Evolutionary conservation across 2,888 invertebrate genomes (phyloP).

Genomic region (Micoletzkya japonica): DNA sequence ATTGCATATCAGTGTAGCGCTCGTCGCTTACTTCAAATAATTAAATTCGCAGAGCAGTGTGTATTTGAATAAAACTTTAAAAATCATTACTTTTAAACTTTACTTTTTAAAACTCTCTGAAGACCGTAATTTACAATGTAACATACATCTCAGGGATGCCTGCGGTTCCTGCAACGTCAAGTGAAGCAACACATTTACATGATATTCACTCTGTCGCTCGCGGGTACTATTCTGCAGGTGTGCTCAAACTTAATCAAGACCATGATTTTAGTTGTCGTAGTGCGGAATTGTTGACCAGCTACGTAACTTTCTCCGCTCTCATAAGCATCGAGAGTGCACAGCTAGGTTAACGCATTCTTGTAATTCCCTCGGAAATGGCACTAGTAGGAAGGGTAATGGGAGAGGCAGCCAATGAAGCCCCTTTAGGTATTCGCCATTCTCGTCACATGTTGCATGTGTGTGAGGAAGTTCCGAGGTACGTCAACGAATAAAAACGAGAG

Average conservation of each 20-base stretch:
- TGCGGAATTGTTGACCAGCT: background rate
- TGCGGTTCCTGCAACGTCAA: constrained; percentile 28
- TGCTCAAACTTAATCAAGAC: background rate
- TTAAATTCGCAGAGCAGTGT: too few relatives aligned
- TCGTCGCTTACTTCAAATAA: too few relatives aligned
- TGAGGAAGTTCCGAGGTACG: constrained; percentile 16
- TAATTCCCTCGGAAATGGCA: too few relatives aligned
- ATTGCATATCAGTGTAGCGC: too few relatives aligned
- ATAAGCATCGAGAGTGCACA: background rate
- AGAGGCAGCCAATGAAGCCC: background rate
- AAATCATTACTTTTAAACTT: too few relatives aligned
- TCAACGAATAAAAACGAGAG: constrained; percentile 6
- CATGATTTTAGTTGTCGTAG: background rate
- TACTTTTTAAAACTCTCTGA: too few relatives aligned
- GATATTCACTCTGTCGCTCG: constrained; percentile 29
- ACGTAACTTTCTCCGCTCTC: background rate
- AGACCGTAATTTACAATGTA: too few relatives aligned
- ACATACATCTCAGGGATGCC: constrained; percentile 18
- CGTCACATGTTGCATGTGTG: constrained; percentile 29
- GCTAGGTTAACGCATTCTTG: constrained; percentile 19
- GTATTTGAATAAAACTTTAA: too few relatives aligned
- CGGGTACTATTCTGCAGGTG: constrained; percentile 29
- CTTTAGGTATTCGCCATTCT: constrained; percentile 27
- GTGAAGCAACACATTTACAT: constrained; percentile 28
- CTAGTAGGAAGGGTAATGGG: background rate